Conservation (phyloP, 2,888 invertebrate genomes). For the Heliconius hortense region DNA sequence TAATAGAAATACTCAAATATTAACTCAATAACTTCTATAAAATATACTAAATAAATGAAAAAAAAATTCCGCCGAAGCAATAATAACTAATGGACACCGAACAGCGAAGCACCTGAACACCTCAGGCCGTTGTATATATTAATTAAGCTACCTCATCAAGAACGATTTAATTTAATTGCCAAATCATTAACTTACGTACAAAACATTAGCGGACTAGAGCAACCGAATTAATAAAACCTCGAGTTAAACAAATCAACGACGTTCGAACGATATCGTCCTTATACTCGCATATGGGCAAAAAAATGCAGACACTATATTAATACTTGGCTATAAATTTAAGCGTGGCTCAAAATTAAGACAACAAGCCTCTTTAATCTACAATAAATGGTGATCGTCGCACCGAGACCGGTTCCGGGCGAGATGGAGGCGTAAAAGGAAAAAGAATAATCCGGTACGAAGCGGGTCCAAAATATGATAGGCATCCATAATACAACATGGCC, state of each 20-base stretch:
- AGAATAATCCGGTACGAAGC: constrained; percentile 79
- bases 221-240: constrained; percentile 66
- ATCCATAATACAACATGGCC: constrained; percentile 83
- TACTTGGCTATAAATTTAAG: constrained; percentile 79
- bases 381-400: constrained; percentile 80
- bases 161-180: constrained; percentile 81
- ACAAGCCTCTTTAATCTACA: constrained; percentile 83
- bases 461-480: constrained; percentile 83
- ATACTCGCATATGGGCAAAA: constrained; percentile 54
- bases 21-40: background rate
- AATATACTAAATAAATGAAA: constrained; percentile 16
- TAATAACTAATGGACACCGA: constrained; percentile 48
- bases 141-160: constrained; percentile 78
- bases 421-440: constrained; percentile 78
- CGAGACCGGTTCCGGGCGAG: constrained; percentile 74
- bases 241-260: constrained; percentile 76
- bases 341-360: constrained; percentile 82
- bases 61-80: constrained; percentile 31
- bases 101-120: constrained; percentile 60
- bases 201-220: constrained; percentile 77
- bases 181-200: constrained; percentile 81
- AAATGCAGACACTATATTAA: constrained; percentile 76
- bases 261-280: constrained; percentile 51
- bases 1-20: background rate
- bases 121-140: constrained; percentile 70